Conservation (phyloP, 2,797 vertebrate species). For the Periparus ater region DNA sequence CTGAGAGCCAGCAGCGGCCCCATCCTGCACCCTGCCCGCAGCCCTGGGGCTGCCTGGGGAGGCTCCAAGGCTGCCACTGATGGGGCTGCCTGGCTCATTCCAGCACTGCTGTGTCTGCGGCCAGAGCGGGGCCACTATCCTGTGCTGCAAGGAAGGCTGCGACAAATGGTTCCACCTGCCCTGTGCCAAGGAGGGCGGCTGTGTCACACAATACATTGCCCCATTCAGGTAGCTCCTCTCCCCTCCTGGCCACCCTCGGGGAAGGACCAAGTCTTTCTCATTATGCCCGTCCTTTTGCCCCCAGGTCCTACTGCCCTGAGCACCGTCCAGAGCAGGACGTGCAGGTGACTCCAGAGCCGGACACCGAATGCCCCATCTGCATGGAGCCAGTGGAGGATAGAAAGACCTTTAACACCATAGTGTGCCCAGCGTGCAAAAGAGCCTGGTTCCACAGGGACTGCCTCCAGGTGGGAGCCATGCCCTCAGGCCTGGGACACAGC, state of each 20-base stretch:
- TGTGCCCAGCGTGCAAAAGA: neutral
- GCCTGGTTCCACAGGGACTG: neutral
- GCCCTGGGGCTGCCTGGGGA: neutral
- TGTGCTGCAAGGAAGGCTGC: no score
- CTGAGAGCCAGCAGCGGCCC: neutral
- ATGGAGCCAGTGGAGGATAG: neutral
- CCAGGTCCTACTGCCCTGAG: neutral
- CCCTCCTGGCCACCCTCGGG: no score
- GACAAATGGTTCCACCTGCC: no score
- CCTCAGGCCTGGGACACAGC: neutral
- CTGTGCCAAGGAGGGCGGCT: no score
- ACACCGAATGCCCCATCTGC: neutral
- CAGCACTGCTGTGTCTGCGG: no score
- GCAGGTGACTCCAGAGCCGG: rapidly evolving
- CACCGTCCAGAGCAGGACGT: neutral
- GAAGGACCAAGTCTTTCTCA: neutral
- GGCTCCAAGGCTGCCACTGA: neutral
- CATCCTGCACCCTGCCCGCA: neutral
- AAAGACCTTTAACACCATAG: neutral
- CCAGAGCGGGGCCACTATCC: no score
- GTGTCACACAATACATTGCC: no score
- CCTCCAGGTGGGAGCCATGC: neutral
- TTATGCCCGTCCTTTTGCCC: neutral
- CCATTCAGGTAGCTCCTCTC: no score
- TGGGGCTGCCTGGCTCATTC: no score